These are phyloP conservation scores for Laterallus jamaicensis DNA, from an alignment of 2,113 vertebrate species.

Conservation along the genomic window DNA sequence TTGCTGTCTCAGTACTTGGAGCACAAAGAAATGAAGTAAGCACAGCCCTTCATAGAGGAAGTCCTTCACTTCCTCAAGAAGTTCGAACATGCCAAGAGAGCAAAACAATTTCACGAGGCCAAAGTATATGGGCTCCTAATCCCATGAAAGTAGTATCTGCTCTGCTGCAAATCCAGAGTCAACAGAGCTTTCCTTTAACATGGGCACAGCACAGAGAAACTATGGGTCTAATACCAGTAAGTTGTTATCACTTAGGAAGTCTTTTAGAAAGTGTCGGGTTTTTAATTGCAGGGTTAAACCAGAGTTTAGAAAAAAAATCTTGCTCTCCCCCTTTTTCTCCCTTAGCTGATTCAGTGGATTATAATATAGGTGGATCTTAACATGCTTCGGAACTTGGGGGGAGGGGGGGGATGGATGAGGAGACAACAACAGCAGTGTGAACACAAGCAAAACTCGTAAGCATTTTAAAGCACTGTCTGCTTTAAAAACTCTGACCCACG, in stretches of 20 bases:
- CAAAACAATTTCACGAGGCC: constrained; percentile 63
- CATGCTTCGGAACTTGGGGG: background rate
- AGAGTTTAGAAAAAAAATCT: background rate
- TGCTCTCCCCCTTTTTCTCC: background rate
- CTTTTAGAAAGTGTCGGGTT: constrained; percentile 31
- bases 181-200: constrained; percentile 36
- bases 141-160: constrained; percentile 8
- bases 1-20: constrained; percentile 56
- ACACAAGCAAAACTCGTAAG: background rate
- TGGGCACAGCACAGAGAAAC: background rate
- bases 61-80: constrained; percentile 66
- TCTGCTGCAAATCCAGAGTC: constrained; percentile 21
- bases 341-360: background rate
- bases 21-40: constrained; percentile 63
- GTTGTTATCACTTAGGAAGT: constrained; percentile 2
- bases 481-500: background rate
- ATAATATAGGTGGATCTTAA: background rate
- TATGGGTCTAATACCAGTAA: background rate
- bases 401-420: no score
- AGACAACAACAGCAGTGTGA: background rate
- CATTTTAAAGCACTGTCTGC: background rate
- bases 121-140: constrained; percentile 41
- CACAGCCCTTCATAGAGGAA: constrained; percentile 54
- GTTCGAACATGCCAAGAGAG: constrained; percentile 45
- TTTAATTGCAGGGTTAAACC: constrained; percentile 29